A percentile compares a stretch with the other conserved stretches of the same genome.
These are phyloP conservation scores for Ormyrus pomaceus DNA, from an alignment of 2,888 invertebrate species.

Conservation along the genomic window DNA sequence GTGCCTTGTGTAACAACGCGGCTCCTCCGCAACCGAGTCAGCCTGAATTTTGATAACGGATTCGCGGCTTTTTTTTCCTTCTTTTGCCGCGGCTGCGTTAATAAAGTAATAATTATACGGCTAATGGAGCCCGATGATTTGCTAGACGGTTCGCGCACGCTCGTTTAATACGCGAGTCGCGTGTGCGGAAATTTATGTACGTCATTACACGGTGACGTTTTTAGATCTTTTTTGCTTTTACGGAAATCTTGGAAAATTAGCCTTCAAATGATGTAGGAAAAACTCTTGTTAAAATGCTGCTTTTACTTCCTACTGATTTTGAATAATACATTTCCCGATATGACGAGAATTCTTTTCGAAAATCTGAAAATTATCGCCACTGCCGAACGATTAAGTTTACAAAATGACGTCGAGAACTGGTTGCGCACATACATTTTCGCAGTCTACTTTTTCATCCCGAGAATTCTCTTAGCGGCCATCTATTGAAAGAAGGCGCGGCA, in stretches of 20 bases:
- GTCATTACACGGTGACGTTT: conserved; percentile 8
- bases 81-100: not conserved
- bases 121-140: conserved; percentile 33
- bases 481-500: not conserved
- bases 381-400: no score
- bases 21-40: no score
- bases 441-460: not conserved
- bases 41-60: conserved; percentile 24
- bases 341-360: no score
- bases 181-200: conserved; percentile 26
- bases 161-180: not conserved
- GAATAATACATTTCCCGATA: no score
- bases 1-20: conserved; percentile 40
- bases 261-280: no score
- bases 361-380: no score
- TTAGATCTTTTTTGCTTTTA: no score
- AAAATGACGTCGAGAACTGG: no score
- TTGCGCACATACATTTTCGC: conserved; percentile 5
- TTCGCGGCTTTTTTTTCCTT: not conserved
- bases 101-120: conserved; percentile 41
- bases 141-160: conserved; percentile 14
- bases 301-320: no score
- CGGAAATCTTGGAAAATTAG: no score
- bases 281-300: no score
- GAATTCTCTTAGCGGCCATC: conserved; percentile 12